Evolutionary conservation across 2,797 vertebrate species (phyloP), one percentile per base, ranked within the genome.

Genomic region (Eremophila alpestris): DNA sequence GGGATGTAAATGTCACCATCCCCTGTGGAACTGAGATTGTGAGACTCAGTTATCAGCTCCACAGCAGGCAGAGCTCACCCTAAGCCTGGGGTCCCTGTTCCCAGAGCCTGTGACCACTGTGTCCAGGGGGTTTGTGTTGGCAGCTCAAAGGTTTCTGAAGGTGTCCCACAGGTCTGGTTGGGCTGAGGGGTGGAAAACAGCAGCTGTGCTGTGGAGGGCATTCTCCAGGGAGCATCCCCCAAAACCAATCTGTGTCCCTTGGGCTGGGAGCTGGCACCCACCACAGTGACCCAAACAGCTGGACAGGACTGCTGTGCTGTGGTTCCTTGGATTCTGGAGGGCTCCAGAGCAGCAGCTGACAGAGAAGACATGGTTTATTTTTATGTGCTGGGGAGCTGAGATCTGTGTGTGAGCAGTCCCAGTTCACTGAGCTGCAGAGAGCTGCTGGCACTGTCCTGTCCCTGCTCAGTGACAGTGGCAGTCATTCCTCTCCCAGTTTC

Each of bases 231-330:
- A 73, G 51, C 91, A 67, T 36, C 40, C 78, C 60, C 36, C 14
- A 1, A 16, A 15, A 43, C 2, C 51, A 56, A 0, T 5, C 32
- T 15, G n/a, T 38, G 56, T 48, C 78, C 49, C 30, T 29, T 0
- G 0, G 26, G 29, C 82, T 55, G 84, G 51, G 48, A 32, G 22
- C 13, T 1, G 1, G 18, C 2, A 2, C 58, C 83, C 67, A 17
- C 29, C 46, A 49, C 20, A 34, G 0, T 9, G 38, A 27, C 32
- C 16, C 0, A 0, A 27, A 2, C 13, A 41, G 38, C 1, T 48
- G 55, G 63, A 23, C 63, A 68, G 34, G 30, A 34, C 52, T 48
- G 81, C 80, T 36, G 19, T 75, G 64, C 70, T 78, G 7, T 2
- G 14, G 22, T n/a, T 49, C 30, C 68, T 21, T 7, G 24, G 41